Conservation (phyloP, 2,113 vertebrate species). For the Atherinomorus stipes region DNA sequence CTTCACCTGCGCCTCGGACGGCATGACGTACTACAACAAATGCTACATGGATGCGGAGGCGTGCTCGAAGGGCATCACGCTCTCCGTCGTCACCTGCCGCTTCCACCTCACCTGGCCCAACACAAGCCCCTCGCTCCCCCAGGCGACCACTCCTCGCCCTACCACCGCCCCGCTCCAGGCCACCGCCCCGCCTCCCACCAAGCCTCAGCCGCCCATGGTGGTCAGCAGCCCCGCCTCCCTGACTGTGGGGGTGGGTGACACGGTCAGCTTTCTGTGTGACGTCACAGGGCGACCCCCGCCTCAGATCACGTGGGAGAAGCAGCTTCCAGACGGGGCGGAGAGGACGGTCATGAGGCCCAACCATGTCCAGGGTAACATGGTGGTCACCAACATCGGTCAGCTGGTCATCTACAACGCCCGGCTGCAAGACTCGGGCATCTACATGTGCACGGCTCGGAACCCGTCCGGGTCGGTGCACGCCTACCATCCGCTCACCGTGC, state of each 20-base stretch:
- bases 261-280: slow-evolving; percentile 94
- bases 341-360: slow-evolving; percentile 91
- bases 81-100: slow-evolving; percentile 91
- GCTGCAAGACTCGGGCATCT: slow-evolving; percentile 88
- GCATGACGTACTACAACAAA: slow-evolving; percentile 98
- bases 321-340: slow-evolving; percentile 82
- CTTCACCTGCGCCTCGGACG: slow-evolving; percentile 96
- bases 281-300: slow-evolving; percentile 88
- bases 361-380: slow-evolving; percentile 90
- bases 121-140: slow-evolving; percentile 84
- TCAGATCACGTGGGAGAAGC: slow-evolving; percentile 95
- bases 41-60: slow-evolving; percentile 99
- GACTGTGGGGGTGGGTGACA: slow-evolving; percentile 87
- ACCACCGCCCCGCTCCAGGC: slow-evolving; percentile 64
- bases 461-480: slow-evolving; percentile 85
- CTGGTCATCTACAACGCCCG: slow-evolving; percentile 95
- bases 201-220: slow-evolving; percentile 81
- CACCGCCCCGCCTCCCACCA: slow-evolving; percentile 58
- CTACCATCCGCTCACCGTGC: slow-evolving; percentile 88
- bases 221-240: slow-evolving; percentile 85
- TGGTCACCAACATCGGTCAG: slow-evolving; percentile 95
- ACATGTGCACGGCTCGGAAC: slow-evolving; percentile 91
- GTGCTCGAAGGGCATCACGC: slow-evolving; percentile 91
- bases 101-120: slow-evolving; percentile 94
- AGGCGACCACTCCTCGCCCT: slow-evolving; percentile 80